Evolutionary conservation across 2,888 invertebrate species (phyloP).

Genomic region (Stenoptilia bipunctidactyla): DNA sequence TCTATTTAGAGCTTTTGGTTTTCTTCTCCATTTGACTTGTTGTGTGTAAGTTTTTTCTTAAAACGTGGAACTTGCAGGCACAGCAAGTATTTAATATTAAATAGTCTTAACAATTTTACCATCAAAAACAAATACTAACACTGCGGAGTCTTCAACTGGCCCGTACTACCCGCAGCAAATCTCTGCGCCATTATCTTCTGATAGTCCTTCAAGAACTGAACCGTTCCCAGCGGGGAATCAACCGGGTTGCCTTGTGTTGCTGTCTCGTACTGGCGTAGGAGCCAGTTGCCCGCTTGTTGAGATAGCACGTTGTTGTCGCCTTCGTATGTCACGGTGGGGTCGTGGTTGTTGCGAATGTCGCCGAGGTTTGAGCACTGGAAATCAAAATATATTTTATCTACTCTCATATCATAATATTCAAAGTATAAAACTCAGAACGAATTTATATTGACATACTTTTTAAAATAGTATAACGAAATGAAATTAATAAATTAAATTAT

Average conservation of each 20-base stretch:
- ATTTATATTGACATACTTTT: no score
- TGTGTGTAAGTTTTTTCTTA: no score
- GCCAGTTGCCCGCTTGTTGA: conserved; percentile 92
- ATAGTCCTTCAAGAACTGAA: conserved; percentile 72
- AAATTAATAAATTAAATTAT: no score
- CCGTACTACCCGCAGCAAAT: conserved; percentile 28
- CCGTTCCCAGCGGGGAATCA: conserved; percentile 79
- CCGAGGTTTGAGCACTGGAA: conserved; percentile 83
- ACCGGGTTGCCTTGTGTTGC: conserved; percentile 47
- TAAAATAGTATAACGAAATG: no score
- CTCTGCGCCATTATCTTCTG: conserved; percentile 19
- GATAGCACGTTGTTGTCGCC: conserved; percentile 94
- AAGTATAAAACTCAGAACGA: no score
- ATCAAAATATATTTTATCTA: no score
- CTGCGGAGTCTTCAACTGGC: conserved; percentile 33
- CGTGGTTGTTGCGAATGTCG: conserved; percentile 86
- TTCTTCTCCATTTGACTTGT: no score
- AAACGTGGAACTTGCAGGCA: no score
- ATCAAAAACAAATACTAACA: conserved; percentile 32
- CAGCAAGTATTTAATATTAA: no score
- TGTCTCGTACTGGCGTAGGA: conserved; percentile 76
- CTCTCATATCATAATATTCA: no score
- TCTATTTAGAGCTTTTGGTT: no score
- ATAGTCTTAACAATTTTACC: neutral
- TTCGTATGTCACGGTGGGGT: conserved; percentile 92